phyloP scores from a whole-genome alignment of 2,888 invertebrate species.

The Drosophila testacea region DNA sequence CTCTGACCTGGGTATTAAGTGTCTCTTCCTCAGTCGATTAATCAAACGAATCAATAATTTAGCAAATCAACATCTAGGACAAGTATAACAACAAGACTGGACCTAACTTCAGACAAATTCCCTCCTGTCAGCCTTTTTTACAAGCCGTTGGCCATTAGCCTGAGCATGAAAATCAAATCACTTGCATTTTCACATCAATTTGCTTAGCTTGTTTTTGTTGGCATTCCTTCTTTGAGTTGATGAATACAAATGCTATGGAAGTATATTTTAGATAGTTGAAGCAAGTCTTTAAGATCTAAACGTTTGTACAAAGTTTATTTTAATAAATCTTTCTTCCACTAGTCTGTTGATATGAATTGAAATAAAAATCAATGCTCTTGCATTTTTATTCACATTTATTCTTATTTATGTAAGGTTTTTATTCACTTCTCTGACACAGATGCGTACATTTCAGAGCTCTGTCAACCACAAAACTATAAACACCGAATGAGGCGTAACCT shows the following conservation, averaged over 20 bases:
- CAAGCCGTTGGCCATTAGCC: slow-evolving; percentile 17
- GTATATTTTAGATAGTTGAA: neutral
- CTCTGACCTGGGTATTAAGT: neutral
- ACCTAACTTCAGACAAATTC: slow-evolving; percentile 1
- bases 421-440: neutral
- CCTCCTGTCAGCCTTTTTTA: slow-evolving; percentile 15
- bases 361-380: slow-evolving; percentile 7
- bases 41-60: slow-evolving; percentile 78
- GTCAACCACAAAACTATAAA: slow-evolving; percentile 13
- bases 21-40: slow-evolving; percentile 51
- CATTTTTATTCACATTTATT: slow-evolving; percentile 9
- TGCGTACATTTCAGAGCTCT: slow-evolving; percentile 4
- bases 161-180: slow-evolving; percentile 67
- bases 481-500: slow-evolving; percentile 4
- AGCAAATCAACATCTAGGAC: slow-evolving; percentile 64
- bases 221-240: neutral
- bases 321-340: slow-evolving; percentile 12
- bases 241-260: neutral
- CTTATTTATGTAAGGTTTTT: slow-evolving; percentile 2
- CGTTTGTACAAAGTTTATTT: neutral
- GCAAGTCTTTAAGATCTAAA: neutral
- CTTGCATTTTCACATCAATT: slow-evolving; percentile 67
- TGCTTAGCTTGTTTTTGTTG: slow-evolving; percentile 39
- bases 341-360: slow-evolving; percentile 1
- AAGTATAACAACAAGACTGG: slow-evolving; percentile 29